A percentile compares a stretch with the other conserved stretches of the same genome.
Conservation (phyloP, 2,888 invertebrate genomes). For the Xiphydria camelus region DNA sequence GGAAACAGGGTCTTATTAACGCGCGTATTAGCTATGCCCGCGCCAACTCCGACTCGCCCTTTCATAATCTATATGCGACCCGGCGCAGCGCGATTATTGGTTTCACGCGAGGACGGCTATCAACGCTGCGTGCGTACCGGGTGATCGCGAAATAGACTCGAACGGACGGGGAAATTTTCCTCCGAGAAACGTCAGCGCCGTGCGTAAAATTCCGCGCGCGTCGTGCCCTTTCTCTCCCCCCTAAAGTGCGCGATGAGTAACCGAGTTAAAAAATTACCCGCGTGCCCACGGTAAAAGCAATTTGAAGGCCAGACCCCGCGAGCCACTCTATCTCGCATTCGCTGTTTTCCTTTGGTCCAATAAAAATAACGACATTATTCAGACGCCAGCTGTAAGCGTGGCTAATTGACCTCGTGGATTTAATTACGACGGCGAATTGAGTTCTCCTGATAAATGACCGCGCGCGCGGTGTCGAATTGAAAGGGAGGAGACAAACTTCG, state of each 20-base stretch:
- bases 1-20: conserved; percentile 47
- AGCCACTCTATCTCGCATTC: conserved; percentile 3
- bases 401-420: too few relatives aligned
- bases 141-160: neutral
- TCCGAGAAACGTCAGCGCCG: too few relatives aligned
- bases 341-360: conserved; percentile 18
- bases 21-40: conserved; percentile 47
- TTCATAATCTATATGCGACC: conserved; percentile 49
- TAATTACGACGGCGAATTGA: too few relatives aligned
- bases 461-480: too few relatives aligned
- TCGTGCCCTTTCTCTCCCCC: conserved; percentile 26
- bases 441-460: too few relatives aligned
- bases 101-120: conserved; percentile 48
- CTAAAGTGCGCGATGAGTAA: conserved; percentile 34
- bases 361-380: conserved; percentile 24
- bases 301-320: too few relatives aligned
- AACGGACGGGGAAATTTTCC: neutral
- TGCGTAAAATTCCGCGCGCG: too few relatives aligned
- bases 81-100: conserved; percentile 48
- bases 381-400: conserved; percentile 16
- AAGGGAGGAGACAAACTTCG: too few relatives aligned
- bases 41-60: conserved; percentile 40
- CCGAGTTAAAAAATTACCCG: conserved; percentile 41
- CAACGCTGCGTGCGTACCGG: conserved; percentile 34
- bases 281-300: conserved; percentile 40